Conservation (phyloP, 2,888 invertebrate species). For the Rhagophthalmus giganteus region DNA sequence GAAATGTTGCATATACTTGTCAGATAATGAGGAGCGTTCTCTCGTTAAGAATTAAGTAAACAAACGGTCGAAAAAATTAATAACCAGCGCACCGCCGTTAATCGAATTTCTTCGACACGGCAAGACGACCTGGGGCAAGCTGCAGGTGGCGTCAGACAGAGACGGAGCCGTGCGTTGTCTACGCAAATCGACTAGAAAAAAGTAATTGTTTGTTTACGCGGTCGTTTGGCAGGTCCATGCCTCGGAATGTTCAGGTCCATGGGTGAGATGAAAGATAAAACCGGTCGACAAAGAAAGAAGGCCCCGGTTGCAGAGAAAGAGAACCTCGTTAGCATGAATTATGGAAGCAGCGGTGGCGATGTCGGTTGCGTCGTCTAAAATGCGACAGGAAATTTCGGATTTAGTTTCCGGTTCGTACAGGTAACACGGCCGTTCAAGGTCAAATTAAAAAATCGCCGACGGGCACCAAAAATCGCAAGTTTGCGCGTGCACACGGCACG, state of each 20-base stretch:
- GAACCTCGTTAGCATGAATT: constrained; percentile 52
- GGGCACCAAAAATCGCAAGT: too few species aligned
- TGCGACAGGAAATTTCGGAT: too few species aligned
- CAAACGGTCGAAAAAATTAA: constrained; percentile 29
- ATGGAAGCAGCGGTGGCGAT: constrained; percentile 45
- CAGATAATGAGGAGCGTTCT: constrained; percentile 13
- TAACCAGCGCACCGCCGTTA: constrained; percentile 22
- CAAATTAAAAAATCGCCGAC: too few species aligned
- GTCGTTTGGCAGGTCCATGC: constrained; percentile 42
- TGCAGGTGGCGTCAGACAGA: constrained; percentile 1
- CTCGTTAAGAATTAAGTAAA: constrained; percentile 34
- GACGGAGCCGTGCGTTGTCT: constrained; percentile 2
- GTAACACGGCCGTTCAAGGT: too few species aligned
- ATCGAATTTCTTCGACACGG: not conserved
- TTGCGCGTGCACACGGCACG: too few species aligned
- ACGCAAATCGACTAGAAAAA: constrained; percentile 21
- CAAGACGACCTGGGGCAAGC: not conserved
- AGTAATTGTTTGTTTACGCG: constrained; percentile 50
- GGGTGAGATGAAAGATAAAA: constrained; percentile 51
- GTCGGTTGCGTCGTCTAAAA: too few species aligned
- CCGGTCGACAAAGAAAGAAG: constrained; percentile 42
- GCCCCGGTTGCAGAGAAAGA: constrained; percentile 38
- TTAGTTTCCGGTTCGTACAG: too few species aligned
- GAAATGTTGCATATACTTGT: too few species aligned
- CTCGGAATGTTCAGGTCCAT: constrained; percentile 38